Conservation (phyloP, 2,797 vertebrate species). For the Garrulus glandarius region DNA sequence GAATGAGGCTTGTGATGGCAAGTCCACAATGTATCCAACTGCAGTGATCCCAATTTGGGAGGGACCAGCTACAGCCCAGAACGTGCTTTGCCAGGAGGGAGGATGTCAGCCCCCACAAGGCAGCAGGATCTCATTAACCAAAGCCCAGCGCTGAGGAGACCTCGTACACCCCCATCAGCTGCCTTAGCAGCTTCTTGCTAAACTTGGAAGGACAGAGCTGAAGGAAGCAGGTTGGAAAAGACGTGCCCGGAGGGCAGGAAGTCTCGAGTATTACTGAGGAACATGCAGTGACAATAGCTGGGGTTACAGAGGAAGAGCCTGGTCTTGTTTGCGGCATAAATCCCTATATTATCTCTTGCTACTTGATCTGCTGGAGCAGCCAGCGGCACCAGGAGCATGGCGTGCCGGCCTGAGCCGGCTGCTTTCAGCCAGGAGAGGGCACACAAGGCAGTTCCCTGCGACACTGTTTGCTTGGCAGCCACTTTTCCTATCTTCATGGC, state of each 20-base stretch:
- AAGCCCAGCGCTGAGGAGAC: not conserved
- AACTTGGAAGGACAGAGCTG: not conserved
- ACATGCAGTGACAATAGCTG: not conserved
- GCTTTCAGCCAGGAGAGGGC: slow-evolving; percentile 61
- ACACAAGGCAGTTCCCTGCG: slow-evolving; percentile 3
- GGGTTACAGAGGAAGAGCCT: not conserved
- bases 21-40: not conserved
- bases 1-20: not conserved
- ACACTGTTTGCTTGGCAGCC: not conserved
- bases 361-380: slow-evolving; percentile 30
- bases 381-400: not conserved
- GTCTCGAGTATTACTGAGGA: not conserved
- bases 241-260: not conserved
- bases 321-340: slow-evolving; percentile 13
- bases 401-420: slow-evolving; percentile 1
- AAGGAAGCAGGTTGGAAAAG: not conserved
- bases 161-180: not conserved
- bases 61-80: not conserved
- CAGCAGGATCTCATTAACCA: not conserved
- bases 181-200: not conserved
- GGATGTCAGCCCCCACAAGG: not conserved
- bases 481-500: not conserved
- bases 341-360: not conserved
- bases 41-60: fast-evolving
- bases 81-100: not conserved